Evolutionary conservation across 1,140 invertebrate species (phyloP), one percentile per base, ranked within the genome.

Genomic region (Trichonephila clavipes): DNA sequence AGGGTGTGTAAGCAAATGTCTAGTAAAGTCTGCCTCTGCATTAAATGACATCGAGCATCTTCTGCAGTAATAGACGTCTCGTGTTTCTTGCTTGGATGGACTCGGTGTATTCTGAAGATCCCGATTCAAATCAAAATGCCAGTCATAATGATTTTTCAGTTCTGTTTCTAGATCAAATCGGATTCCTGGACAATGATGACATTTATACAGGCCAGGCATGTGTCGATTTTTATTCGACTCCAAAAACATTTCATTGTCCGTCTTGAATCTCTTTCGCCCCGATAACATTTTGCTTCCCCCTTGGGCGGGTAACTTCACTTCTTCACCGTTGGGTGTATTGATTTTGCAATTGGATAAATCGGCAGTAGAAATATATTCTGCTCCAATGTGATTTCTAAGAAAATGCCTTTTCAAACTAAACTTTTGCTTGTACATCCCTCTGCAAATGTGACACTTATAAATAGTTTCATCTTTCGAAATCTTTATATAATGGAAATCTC

Each of bases 351-450:
- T 96, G 18, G 95, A 92, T 21, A 96, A 94, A 94, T 96, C 96
- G 59, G 95, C 95, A 62, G 95, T 95, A 24, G 96, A 96, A 8
- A 97, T 94, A 94, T 96, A 96, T 88, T 95, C 95, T 94, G 95
- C 95, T 94, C 97, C 96, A 7, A 97, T 95, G 95, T 97, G 97
- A 93, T 95, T 96, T n/a, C 96, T 95, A 34, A 97, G 94, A 92
- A 96, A 97, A 94, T 97, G 97, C 40, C 96, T 95, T 94, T 97
- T 97, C 7, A 97, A 95, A 94, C 96, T 97, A 92, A 96, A 96
- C n/a, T 95, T 95, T 92, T 96, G 96, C 62, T 96, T 95, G 94
- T 97, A 97, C 1, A 96, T 94, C 7, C 95, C 95, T 10, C 94
- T 94, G 95, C 97, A 97, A 34, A 97, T 95, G 94, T 97, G 96